Base-by-base conservation (phyloP, 2,797 vertebrate species). In the Tapirus indicus region DNA sequence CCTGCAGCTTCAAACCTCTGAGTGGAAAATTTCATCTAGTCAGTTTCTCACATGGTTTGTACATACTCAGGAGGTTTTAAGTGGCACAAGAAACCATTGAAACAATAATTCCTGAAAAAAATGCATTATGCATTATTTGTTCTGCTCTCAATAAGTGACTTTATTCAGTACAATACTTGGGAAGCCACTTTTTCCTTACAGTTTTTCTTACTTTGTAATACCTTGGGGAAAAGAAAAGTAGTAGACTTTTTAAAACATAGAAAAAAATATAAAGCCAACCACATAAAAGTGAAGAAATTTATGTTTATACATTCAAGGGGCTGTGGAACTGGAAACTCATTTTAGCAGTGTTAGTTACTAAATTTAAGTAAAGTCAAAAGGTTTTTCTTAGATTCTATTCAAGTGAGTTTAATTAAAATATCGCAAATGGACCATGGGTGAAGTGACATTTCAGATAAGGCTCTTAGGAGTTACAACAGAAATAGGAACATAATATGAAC, bases 41-140 rank as follows among this genome's bases (percentile, higher is more conserved):
- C 93, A 89, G 41, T 97, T 95, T 97, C 93, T 97, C 49, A 9
- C 93, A 92, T 91, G 93, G 92, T 95, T 95, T 96, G 80, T 95
- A 80, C 94, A 94, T 98, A 96, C 93, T 96, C 91, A 88, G 93
- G 78, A 96, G 56, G 35, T 92, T 92, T 98, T 91, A 90, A 95
- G 75, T 93, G 66, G 32, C 85, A 79, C 49, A 62, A 95, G 17
- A 97, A 95, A 92, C 47, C 21, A 82, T 2, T 77, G 54, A 96
- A 95, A 96, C 49, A 94, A 52, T 85, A 95, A 97, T 95, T 97
- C 27, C 72, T 85, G 78, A 86, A 88, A 92, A 54, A 91, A 95
- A 92, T 93, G 18, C 84, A 90, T 80, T 96, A 82, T 94, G 77
- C 52, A 88, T 96, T 95, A 78, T 96, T 97, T 97, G 38, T 82